Percentiles rank a stretch among this genome's conserved stretches.
These are phyloP conservation scores for Drosophila rubida DNA, from an alignment of 2,888 invertebrate species.

Conservation along the genomic window DNA sequence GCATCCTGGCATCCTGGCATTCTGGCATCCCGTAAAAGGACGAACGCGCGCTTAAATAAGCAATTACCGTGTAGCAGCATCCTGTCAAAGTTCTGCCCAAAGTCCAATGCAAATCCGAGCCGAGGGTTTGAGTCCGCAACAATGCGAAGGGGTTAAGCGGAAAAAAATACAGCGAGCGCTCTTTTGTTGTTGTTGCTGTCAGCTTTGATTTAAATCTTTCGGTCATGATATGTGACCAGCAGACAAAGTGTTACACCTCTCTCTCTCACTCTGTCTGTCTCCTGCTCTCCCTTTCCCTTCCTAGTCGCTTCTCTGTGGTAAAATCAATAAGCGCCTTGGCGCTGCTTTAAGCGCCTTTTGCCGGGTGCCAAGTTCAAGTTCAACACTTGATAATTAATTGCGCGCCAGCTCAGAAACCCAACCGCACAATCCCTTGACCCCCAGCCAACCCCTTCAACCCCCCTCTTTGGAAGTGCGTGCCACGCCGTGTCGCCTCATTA, in stretches of 20 bases:
- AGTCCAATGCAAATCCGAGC: slow-evolving; percentile 50
- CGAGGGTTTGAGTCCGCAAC: slow-evolving; percentile 44
- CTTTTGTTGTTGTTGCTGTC: slow-evolving; percentile 59
- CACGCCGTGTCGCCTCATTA: slow-evolving; percentile 62
- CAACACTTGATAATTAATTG: slow-evolving; percentile 81
- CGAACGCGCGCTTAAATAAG: slow-evolving; percentile 79
- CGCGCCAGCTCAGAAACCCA: slow-evolving; percentile 37
- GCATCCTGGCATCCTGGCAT: slow-evolving; percentile 36
- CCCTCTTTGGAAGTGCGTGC: slow-evolving; percentile 49
- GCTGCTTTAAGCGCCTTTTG: slow-evolving; percentile 39
- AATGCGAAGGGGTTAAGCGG: slow-evolving; percentile 62
- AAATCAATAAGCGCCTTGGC: slow-evolving; percentile 61
- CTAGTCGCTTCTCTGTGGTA: not conserved
- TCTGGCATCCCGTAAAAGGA: slow-evolving; percentile 74
- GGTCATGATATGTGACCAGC: slow-evolving; percentile 74
- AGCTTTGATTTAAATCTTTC: slow-evolving; percentile 76
- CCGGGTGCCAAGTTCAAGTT: slow-evolving; percentile 72
- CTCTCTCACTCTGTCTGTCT: not conserved
- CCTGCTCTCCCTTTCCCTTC: not conserved
- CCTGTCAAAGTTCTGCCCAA: slow-evolving; percentile 75
- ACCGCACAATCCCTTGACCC: not conserved
- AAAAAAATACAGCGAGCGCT: slow-evolving; percentile 7
- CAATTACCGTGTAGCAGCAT: slow-evolving; percentile 78
- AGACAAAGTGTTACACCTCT: not conserved
- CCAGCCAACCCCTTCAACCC: not conserved